Base-by-base conservation (phyloP, 30 jellyfish, hydroid and myxozoan species). In the Hydra vulgaris region DNA sequence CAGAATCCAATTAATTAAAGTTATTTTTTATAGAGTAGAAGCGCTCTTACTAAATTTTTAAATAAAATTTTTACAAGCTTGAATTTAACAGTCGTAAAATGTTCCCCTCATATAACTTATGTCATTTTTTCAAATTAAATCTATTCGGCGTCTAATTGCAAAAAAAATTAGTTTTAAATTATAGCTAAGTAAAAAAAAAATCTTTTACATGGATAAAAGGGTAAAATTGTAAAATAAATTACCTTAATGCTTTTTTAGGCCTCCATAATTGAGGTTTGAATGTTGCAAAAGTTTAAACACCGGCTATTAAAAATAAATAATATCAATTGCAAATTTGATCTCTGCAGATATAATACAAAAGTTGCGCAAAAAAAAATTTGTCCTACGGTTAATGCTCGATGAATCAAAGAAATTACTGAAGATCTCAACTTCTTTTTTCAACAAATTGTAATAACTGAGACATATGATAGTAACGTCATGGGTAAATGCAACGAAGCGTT, bases 401-500 rank as follows among this genome's bases (percentile, higher is more conserved):
- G 61, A 40, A 40, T 40, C 61, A 40, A 40, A 40, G 61, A 40
- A 40, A 12, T 5, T 5, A 3, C 12, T 40, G 61, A 40, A 40
- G 61, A 40, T 12, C 61, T 40, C 61, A 40, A 40, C 12, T 40
- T 40, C 61, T 12, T 3, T 40, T 40, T 40, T 3, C 61, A 3
- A 40, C 61, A 12, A 3, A 8, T 17, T 5, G 85, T 20, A 53
- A 17, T 78, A 40, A 78, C 54, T 77, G 85, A 78, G 85, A 69
- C 85, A 25, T 17, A 27, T 61, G n/a, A 27, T 24, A 16, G 74
- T 78, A 69, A 24, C 85, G 85, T 78, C 78, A 78, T 78, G 22
- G 54, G 79, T 61, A 66, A 54, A 78, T 3, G 75, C 74, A 78
- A 24, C 74, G 78, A 78, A 78, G 78, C 85, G 85, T 78, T 22